phyloP scores from a whole-genome alignment of 2,888 invertebrate species.

The Oxycera nigricornis region DNA sequence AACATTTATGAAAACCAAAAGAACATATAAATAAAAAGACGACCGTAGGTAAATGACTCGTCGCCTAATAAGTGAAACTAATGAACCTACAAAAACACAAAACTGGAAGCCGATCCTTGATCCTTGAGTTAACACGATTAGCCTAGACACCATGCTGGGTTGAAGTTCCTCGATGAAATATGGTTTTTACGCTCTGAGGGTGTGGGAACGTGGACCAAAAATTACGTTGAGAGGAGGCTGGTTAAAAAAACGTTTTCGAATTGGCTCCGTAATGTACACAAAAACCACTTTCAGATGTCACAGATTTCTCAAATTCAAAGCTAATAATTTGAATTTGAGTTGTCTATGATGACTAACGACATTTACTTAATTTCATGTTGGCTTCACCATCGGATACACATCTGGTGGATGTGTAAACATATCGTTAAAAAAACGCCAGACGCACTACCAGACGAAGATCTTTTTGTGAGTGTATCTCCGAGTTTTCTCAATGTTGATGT shows the following conservation, averaged over 20 bases:
- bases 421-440: slow-evolving; percentile 10
- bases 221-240: not conserved
- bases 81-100: slow-evolving; percentile 7
- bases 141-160: slow-evolving; percentile 13
- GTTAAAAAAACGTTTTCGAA: not conserved
- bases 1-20: not conserved
- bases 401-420: not conserved
- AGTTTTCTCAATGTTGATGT: slow-evolving; percentile 4
- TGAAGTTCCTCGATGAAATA: not conserved
- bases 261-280: slow-evolving; percentile 18
- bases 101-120: slow-evolving; percentile 22
- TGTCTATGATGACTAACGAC: slow-evolving; percentile 21
- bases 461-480: not conserved
- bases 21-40: not conserved
- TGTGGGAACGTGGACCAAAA: not conserved
- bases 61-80: slow-evolving; percentile 24
- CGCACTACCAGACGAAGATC: slow-evolving; percentile 7
- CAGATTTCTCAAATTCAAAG: slow-evolving; percentile 17
- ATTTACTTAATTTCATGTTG: slow-evolving; percentile 15
- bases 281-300: slow-evolving; percentile 12
- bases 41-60: slow-evolving; percentile 9
- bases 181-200: slow-evolving; percentile 18
- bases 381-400: slow-evolving; percentile 7
- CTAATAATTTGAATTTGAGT: slow-evolving; percentile 20
- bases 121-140: slow-evolving; percentile 1